phyloP scores from a whole-genome alignment of 2,888 invertebrate genomes.

The Adineta ricciae region DNA sequence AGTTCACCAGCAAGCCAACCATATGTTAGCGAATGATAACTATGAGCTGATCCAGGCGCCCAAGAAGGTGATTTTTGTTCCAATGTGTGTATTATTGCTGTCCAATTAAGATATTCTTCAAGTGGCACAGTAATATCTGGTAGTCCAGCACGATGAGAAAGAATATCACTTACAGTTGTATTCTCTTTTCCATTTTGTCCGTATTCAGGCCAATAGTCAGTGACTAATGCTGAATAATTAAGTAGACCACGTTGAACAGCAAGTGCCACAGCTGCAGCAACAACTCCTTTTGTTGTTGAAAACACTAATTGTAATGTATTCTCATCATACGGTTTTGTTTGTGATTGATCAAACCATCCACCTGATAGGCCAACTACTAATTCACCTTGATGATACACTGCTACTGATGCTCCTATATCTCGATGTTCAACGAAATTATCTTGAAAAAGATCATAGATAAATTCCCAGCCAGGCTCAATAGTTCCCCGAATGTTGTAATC shows the following conservation, averaged over 20 bases:
- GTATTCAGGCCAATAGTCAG: not conserved
- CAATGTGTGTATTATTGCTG: not conserved
- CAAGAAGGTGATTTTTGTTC: not conserved
- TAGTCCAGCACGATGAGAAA: not conserved
- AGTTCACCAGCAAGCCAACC: not conserved
- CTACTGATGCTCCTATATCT: not conserved
- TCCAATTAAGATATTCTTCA: not conserved
- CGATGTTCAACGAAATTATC: not conserved
- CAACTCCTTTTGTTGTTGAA: not conserved
- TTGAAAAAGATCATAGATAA: not conserved
- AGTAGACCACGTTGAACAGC: not conserved
- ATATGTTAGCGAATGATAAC: too few relatives aligned
- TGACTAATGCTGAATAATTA: not conserved
- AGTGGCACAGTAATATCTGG: not conserved
- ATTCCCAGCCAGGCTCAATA: not conserved
- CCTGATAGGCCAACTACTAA: not conserved
- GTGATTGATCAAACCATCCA: not conserved
- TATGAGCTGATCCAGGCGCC: too few relatives aligned
- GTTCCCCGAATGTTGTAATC: not conserved
- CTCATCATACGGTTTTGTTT: not conserved
- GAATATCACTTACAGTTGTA: not conserved
- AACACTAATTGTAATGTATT: not conserved
- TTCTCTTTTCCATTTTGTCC: constrained; percentile 2
- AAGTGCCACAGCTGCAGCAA: not conserved
- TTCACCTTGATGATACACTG: not conserved